A percentile compares a stretch with the other conserved stretches of the same genome.
Evolutionary conservation across 2,113 vertebrate genomes (phyloP).

Genomic region (Agapornis roseicollis): DNA sequence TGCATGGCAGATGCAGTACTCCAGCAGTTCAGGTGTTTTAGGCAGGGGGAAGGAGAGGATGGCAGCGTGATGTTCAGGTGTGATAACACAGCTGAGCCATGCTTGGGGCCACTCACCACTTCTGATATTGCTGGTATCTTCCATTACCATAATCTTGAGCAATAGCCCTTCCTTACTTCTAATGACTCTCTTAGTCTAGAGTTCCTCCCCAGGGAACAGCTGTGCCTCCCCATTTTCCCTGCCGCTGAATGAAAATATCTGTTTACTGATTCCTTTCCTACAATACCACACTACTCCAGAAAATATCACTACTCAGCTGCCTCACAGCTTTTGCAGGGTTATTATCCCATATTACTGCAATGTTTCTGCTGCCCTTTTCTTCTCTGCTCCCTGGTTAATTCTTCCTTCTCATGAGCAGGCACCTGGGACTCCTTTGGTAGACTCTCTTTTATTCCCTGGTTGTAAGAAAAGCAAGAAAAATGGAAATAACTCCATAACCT

Average conservation of each 20-base stretch:
- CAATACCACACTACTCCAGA: neutral
- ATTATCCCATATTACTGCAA: neutral
- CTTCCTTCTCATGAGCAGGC: neutral
- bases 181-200: neutral
- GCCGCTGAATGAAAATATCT: neutral
- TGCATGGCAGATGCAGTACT: neutral
- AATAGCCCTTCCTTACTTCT: neutral
- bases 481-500: neutral
- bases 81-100: neutral
- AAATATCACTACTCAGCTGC: neutral
- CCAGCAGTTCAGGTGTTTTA: neutral
- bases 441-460: neutral
- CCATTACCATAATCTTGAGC: neutral
- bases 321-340: neutral
- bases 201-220: neutral
- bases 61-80: rapidly evolving
- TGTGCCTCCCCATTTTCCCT: neutral
- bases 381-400: neutral
- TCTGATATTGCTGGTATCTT: neutral
- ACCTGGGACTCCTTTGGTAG: neutral
- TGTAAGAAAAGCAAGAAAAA: neutral
- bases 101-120: rapidly evolving
- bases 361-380: neutral
- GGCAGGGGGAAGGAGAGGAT: neutral
- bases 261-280: neutral